Base-by-base conservation (phyloP, 1,140 invertebrate species). In the Sycophaga agraensis region DNA sequence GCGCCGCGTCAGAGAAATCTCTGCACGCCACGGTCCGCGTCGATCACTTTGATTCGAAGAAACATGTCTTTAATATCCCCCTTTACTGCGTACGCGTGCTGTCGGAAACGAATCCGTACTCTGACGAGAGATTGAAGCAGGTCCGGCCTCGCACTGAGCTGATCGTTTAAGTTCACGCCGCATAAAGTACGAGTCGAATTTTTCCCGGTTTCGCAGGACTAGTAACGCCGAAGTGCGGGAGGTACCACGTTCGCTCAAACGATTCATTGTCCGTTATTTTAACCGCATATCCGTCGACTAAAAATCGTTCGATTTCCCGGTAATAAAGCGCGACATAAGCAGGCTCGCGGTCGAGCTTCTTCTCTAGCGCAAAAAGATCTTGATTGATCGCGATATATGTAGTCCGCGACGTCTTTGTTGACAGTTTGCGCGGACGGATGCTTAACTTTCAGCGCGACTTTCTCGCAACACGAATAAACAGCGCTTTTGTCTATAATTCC, bases 61-160 rank as follows among this genome's bases (percentile, higher is more conserved):
- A n/a, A n/a, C n/a, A n/a, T n/a, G n/a, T n/a, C n/a, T n/a, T n/a
- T n/a, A n/a, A n/a, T n/a, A n/a, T n/a, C n/a, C n/a, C n/a, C n/a
- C n/a, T n/a, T n/a, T n/a, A n/a, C n/a, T n/a, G n/a, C n/a, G n/a
- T n/a, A n/a, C n/a, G n/a, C 11, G n/a, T 62, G 45, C 49, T 68
- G 48, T 3, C 74, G 35, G 43, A 78, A 77, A 8, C 70, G 62
- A n/a, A 74, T 66, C 1, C 76, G 14, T 16, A 74, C 68, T 0
- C 65, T 70, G 11, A 66, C 8, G 4, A 75, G 58, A 2, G 68
- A 66, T 5, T 69, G 37, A 1, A 68, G 39, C 5, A 73, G 40
- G 40, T 74, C n/a, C n/a, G n/a, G n/a, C n/a, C n/a, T n/a, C n/a
- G n/a, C n/a, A n/a, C n/a, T n/a, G n/a, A n/a, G n/a, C 71, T 21